A percentile compares a stretch with the other conserved stretches of the same genome.
Evolutionary conservation across 2,113 vertebrate genomes (phyloP).

Genomic region (Pithys albifrons): DNA sequence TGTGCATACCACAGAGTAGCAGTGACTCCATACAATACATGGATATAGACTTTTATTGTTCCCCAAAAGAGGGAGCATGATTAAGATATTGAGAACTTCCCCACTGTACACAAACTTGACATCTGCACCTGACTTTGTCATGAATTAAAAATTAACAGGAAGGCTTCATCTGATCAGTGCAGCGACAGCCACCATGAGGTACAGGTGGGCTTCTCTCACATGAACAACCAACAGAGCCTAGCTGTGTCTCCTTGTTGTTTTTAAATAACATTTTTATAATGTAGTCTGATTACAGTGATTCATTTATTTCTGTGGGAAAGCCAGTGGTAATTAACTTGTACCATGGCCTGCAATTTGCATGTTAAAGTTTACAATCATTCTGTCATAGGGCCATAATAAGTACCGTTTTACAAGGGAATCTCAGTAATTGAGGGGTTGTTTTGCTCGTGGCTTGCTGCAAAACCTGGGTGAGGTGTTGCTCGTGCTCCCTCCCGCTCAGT

Average conservation of each 20-base stretch:
- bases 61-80: not conserved
- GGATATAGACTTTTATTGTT: not conserved
- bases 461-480: not conserved
- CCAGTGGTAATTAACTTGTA: not conserved
- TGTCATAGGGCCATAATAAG: not conserved
- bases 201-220: not conserved
- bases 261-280: not conserved
- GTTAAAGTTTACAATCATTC: not conserved
- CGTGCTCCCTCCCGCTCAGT: too few relatives aligned
- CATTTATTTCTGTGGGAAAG: not conserved
- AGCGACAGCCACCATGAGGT: not conserved
- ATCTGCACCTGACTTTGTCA: not conserved
- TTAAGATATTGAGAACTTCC: not conserved
- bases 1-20: not conserved
- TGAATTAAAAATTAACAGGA: not conserved
- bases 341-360: not conserved
- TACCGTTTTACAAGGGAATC: not conserved
- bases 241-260: not conserved
- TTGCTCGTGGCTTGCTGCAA: not conserved
- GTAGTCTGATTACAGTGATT: not conserved
- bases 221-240: not conserved
- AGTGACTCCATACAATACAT: not conserved
- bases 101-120: not conserved
- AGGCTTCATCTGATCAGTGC: not conserved
- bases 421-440: not conserved